Conservation (phyloP, 2,113 vertebrate species). For the Dromiciops gliroides region DNA sequence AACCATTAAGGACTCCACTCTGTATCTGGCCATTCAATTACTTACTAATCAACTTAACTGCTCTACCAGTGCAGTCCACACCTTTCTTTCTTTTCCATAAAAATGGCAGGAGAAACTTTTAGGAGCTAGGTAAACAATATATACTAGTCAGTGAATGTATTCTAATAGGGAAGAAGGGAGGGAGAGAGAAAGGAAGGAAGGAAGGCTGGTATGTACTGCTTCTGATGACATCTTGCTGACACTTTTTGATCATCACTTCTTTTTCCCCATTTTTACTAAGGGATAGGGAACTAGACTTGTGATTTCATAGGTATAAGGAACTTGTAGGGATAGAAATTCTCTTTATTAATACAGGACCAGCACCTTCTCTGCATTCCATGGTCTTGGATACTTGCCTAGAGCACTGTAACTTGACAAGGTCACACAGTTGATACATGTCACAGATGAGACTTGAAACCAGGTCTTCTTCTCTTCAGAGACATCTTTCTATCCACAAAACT, state of each 20-base stretch:
- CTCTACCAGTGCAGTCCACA: too few species aligned
- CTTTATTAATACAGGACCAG: not conserved
- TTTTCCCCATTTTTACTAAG: not conserved
- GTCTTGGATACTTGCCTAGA: not conserved
- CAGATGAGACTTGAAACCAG: not conserved
- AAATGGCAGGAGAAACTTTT: too few species aligned
- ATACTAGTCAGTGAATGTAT: too few species aligned
- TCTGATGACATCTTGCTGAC: not conserved
- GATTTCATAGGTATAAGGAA: not conserved
- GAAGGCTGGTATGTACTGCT: too few species aligned
- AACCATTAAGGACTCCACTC: too few species aligned
- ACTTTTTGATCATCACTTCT: not conserved
- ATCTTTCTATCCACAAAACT: not conserved
- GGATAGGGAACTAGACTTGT: not conserved
- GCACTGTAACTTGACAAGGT: not conserved
- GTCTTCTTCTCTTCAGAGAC: not conserved
- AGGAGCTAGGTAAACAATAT: too few species aligned
- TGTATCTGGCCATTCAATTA: too few species aligned
- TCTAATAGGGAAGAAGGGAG: fast-evolving
- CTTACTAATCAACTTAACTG: too few species aligned
- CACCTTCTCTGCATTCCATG: not conserved
- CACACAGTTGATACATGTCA: not conserved
- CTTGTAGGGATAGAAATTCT: not conserved
- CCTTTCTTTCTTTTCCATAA: too few species aligned
- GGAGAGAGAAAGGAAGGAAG: too few species aligned